phyloP scores from a whole-genome alignment of 2,888 invertebrate genomes.

The Neoitamus cyanurus region DNA sequence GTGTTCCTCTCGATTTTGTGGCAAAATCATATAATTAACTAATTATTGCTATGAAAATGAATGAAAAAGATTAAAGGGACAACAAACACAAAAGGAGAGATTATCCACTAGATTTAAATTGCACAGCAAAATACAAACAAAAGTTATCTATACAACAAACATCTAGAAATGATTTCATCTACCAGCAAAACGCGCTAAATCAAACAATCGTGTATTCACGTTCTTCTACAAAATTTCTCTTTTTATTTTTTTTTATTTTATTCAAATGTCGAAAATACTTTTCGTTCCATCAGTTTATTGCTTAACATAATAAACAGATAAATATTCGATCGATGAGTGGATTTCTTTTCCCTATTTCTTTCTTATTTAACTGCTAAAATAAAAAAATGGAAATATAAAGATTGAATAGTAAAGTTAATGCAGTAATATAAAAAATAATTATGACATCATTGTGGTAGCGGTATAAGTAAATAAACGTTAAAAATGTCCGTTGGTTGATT shows the following conservation, averaged over 20 bases:
- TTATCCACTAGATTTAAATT: neutral
- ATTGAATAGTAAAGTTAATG: conserved; percentile 26
- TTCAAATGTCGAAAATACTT: conserved; percentile 43
- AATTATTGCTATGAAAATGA: neutral
- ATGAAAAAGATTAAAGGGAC: neutral
- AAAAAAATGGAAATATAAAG: conserved; percentile 37
- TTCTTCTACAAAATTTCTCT: conserved; percentile 38
- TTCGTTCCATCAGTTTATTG: conserved; percentile 37
- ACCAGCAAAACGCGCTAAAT: neutral
- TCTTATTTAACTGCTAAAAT: conserved; percentile 16
- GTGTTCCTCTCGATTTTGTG: neutral
- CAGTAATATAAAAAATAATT: conserved; percentile 33
- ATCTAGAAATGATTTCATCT: neutral
- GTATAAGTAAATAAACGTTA: conserved; percentile 36
- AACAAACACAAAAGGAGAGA: neutral
- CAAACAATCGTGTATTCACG: neutral
- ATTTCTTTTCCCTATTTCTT: neutral
- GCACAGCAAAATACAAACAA: neutral
- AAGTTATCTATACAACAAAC: neutral
- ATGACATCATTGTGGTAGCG: conserved; percentile 27
- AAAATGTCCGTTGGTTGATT: conserved; percentile 21
- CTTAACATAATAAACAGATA: conserved; percentile 38
- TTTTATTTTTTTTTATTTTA: conserved; percentile 20
- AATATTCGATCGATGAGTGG: conserved; percentile 19
- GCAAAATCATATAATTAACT: neutral